These are phyloP conservation scores for Drosophila lutescens DNA, from an alignment of 2,888 invertebrate genomes.

Conservation along the genomic window DNA sequence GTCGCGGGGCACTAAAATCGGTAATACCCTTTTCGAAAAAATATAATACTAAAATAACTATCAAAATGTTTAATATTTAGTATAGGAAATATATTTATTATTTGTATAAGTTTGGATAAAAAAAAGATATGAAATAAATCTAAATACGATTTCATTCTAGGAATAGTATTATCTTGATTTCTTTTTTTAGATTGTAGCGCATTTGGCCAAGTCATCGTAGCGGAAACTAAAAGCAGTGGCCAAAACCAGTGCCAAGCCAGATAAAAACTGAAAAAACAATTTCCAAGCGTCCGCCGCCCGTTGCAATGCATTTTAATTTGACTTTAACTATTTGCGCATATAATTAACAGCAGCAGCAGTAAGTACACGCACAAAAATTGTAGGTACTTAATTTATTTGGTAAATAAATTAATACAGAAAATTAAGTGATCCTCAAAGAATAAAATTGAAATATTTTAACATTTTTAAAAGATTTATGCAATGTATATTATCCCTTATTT, in stretches of 20 bases:
- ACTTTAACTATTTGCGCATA: constrained; percentile 70
- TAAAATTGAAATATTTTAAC: no score
- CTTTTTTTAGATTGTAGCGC: constrained; percentile 1
- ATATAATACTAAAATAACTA: neutral
- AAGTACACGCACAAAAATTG: neutral
- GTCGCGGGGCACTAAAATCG: neutral
- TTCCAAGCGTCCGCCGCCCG: constrained; percentile 38
- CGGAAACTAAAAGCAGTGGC: constrained; percentile 4
- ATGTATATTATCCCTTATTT: no score
- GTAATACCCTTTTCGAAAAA: neutral
- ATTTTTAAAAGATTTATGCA: no score
- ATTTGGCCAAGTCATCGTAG: constrained; percentile 8
- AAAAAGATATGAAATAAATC: no score
- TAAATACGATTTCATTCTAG: neutral
- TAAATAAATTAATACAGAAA: no score
- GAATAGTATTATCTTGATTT: neutral
- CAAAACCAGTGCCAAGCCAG: neutral
- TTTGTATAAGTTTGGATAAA: no score
- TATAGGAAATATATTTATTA: no score
- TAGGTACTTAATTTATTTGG: no score
- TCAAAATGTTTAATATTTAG: no score
- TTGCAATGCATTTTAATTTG: constrained; percentile 65
- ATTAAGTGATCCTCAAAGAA: no score
- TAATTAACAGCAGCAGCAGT: constrained; percentile 46
- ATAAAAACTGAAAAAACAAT: constrained; percentile 18